Conservation (phyloP, 2,888 invertebrate genomes). For the Eupithecia vulgata region DNA sequence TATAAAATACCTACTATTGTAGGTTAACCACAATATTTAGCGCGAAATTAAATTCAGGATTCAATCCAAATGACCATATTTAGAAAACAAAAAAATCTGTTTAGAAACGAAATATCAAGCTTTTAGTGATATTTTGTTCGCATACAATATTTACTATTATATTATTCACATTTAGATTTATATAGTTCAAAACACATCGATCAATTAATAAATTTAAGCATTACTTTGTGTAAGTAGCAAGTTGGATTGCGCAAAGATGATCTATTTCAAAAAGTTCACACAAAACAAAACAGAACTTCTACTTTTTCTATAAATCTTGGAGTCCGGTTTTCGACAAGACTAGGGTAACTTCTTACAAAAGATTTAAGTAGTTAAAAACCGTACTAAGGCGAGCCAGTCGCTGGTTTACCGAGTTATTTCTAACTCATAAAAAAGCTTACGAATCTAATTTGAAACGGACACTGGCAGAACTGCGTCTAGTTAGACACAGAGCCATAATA, state of each 20-base stretch:
- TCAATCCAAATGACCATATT: conserved; percentile 13
- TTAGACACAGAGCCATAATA: not conserved
- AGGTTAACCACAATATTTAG: conserved; percentile 26
- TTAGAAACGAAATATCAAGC: not conserved
- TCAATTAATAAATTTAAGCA: not conserved
- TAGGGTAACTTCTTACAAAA: not conserved
- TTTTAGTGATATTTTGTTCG: conserved; percentile 1
- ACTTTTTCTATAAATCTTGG: not conserved
- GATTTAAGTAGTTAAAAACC: not conserved
- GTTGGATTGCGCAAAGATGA: not conserved
- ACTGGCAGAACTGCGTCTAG: not conserved
- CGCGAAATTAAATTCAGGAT: conserved; percentile 15
- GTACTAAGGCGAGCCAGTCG: not conserved
- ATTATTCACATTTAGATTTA: not conserved
- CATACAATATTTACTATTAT: not conserved
- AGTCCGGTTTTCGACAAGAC: not conserved
- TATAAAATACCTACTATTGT: conserved; percentile 34
- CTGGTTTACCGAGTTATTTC: not conserved
- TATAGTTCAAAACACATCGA: not conserved
- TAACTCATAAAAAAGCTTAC: not conserved
- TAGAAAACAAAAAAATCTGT: not conserved
- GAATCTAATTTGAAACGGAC: not conserved
- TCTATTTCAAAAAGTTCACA: not conserved
- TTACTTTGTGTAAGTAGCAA: not conserved
- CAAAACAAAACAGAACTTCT: not conserved